Conservation (phyloP, 2,113 vertebrate genomes). For the Anhinga rufa region DNA sequence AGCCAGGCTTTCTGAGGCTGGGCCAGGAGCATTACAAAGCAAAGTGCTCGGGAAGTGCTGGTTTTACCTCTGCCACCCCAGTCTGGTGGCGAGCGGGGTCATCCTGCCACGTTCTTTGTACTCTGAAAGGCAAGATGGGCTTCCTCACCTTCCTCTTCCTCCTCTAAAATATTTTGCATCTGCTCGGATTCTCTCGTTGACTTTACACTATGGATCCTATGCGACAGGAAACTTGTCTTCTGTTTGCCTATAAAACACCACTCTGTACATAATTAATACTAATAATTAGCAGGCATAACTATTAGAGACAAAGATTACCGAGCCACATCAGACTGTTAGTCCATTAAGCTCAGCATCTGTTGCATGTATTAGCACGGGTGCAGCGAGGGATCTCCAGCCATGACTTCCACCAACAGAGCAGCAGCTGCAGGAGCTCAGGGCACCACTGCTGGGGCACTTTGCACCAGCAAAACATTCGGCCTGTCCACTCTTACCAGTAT, state of each 20-base stretch:
- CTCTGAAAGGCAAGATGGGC: background rate
- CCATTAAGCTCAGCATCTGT: background rate
- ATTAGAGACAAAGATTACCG: background rate
- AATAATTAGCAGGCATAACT: background rate
- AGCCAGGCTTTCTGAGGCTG: background rate
- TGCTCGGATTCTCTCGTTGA: background rate
- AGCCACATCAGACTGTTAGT: background rate
- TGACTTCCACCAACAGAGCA: background rate
- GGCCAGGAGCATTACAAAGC: fast-evolving
- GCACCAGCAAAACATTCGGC: background rate
- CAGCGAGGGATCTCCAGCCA: fast-evolving
- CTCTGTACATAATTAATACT: background rate
- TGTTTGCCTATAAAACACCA: background rate
- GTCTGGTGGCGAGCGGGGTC: fast-evolving
- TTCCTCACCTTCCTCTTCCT: background rate
- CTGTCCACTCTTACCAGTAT: background rate
- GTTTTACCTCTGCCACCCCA: background rate
- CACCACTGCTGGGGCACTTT: background rate
- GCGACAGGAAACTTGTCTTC: background rate
- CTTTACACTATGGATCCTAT: background rate
- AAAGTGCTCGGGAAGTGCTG: background rate
- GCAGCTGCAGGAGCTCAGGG: background rate
- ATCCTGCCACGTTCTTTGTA: background rate
- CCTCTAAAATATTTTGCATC: background rate
- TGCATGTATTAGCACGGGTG: fast-evolving